Evolutionary conservation across 2,888 invertebrate species (phyloP), one percentile per base, ranked within the genome.

Genomic region (Ecdyonurus torrentis): DNA sequence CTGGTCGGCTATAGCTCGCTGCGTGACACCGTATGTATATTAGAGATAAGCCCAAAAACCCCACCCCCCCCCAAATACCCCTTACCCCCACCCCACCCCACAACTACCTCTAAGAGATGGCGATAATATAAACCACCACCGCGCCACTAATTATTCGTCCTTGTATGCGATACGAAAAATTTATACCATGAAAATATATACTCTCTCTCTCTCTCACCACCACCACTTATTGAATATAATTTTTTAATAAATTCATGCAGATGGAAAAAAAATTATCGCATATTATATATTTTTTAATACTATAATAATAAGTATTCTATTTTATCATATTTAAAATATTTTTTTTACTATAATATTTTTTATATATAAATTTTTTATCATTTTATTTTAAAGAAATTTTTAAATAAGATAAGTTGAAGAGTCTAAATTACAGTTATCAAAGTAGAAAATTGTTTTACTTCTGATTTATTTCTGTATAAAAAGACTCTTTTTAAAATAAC

Each of bases 1-100:
- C 22, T 7, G 55, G 19, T 20, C 22, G 55, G 55, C n/a, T n/a
- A n/a, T n/a, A n/a, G 50, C 10, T 7, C 15, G 55, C 55, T 55
- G 55, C 55, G 55, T 55, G 55, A 55, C 55, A 22, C 55, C 55
- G 55, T 55, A 55, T 55, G 55, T 22, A 55, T 55, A 55, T 55
- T 55, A 55, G 20, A 55, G 55, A 55, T 55, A 55, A 55, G 55
- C 19, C n/a, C n/a, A n/a, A n/a, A n/a, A n/a, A n/a, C n/a, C n/a
- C n/a, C n/a, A n/a, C n/a, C 55, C 7, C n/a, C 19, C 20, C 55
- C 10, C 55, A 20, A 20, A 5, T 7, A 5, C 5, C 55, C 55
- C 55, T 55, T 18, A 55, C 19, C 55, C 37, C 37, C 15, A 5
- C 37, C 15, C 37, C 37, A 37, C 15, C 5, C 37, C 37, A 37